Conservation (phyloP, 2,113 vertebrate genomes). For the Lucifuga dentata region DNA sequence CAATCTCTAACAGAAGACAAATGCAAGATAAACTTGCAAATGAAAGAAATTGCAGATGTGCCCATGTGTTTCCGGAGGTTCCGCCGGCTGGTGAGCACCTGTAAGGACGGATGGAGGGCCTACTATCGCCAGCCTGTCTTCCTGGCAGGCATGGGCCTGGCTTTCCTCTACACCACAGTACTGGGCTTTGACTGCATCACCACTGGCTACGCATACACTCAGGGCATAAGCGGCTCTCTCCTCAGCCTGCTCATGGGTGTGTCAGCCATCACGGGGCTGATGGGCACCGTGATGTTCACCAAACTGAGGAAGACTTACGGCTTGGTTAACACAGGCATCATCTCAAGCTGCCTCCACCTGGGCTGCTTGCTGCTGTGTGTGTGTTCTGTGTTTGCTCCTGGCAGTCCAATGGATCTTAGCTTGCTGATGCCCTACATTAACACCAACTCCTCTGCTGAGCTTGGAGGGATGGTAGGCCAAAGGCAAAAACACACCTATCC, state of each 20-base stretch:
- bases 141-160: slow-evolving; percentile 84
- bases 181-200: slow-evolving; percentile 88
- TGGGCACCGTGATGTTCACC: slow-evolving; percentile 85
- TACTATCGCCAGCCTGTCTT: slow-evolving; percentile 84
- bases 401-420: slow-evolving; percentile 84
- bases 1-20: slow-evolving; percentile 60
- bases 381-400: slow-evolving; percentile 86
- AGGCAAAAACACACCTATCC: slow-evolving; percentile 75
- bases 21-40: slow-evolving; percentile 54
- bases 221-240: slow-evolving; percentile 86
- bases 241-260: slow-evolving; percentile 86
- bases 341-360: slow-evolving; percentile 84
- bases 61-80: slow-evolving; percentile 71
- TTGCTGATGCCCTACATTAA: slow-evolving; percentile 73
- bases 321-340: slow-evolving; percentile 82
- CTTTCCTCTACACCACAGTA: slow-evolving; percentile 86
- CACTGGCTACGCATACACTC: slow-evolving; percentile 84
- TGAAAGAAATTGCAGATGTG: slow-evolving; percentile 62
- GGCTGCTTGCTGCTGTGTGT: slow-evolving; percentile 84
- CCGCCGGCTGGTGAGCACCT: slow-evolving; percentile 73
- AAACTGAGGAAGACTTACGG: slow-evolving; percentile 81
- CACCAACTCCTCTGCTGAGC: slow-evolving; percentile 71
- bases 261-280: slow-evolving; percentile 81
- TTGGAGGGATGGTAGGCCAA: slow-evolving; percentile 69
- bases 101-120: slow-evolving; percentile 80